Evolutionary conservation across 2,113 vertebrate genomes (phyloP), one percentile per base, ranked within the genome.

Genomic region (Sapajus apella): DNA sequence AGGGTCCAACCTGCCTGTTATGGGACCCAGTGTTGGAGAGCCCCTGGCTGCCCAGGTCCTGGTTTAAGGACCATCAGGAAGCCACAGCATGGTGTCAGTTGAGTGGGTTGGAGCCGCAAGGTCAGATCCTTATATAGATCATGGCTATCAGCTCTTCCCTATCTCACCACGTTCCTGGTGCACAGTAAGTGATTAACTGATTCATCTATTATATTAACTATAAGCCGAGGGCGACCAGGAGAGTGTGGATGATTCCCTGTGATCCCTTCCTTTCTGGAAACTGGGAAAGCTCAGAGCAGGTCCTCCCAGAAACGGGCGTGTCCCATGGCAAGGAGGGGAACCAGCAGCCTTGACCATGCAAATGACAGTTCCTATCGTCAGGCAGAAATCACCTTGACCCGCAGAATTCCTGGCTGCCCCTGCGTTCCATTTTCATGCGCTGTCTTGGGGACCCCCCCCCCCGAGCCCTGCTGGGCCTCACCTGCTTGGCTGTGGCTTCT

Each of bases 391-490:
- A 6, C 5, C 5, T 0, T 21, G 55, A 23, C 52, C 14, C 30
- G 14, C 5, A 23, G 11, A 40, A 64, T 64, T 64, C 30, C 66
- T 6, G 32, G 68, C 18, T 27, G 32, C 21, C 9, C 35, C 2
- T 1, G 2, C 3, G 0, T 75, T 61, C 52, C 81, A 5, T 30
- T 20, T 17, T 23, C 76, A 12, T 0, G 5, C 0, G 1, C 84
- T 52, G 35, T 81, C 55, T 18, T 1, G 1, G 16, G 21, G 35
- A 35, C 66, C 32, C 2, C 1, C 5, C 1, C 30, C 32, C 50
- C 18, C 6, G 87, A 43, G 9, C n/a, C 43, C 52, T 0, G 0
- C 61, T 0, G 2, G 21, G 13, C 17, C 55, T 45, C 40, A 5
- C 40, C 72, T 7, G 50, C 76, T 90, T 64, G 14, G 18, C 40